Evolutionary conservation across 2,888 invertebrate genomes (phyloP), one percentile per base, ranked within the genome.

Genomic region (Eupithecia tripunctaria): DNA sequence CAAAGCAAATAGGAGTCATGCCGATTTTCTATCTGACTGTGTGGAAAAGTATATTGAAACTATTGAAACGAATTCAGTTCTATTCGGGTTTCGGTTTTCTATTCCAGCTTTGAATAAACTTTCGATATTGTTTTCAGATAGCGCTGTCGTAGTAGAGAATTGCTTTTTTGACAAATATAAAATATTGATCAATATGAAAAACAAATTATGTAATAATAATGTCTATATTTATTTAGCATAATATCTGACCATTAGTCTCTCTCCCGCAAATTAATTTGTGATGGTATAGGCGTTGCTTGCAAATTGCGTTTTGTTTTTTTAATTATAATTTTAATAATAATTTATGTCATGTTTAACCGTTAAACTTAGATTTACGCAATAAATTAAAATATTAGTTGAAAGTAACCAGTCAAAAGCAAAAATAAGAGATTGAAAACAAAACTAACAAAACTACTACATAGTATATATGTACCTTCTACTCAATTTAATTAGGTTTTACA

Each of bases 81-180:
- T 64, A 56, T 70, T 41, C 56, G 64, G 51, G 56, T 70, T 70
- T 65, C 56, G 64, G 64, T 56, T 70, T 70, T 70, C 70, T 70
- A 70, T 70, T 70, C 51, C 64, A 70, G 70, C 64, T 70, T 65
- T 70, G 70, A 70, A 70, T 70, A 70, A 56, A 70, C 62, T 70
- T 70, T 70, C 21, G 70, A 36, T 64, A 70, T 70, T 51, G 70
- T 64, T 56, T 67, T 64, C 51, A 65, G 64, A 69, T 69, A 69
- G 51, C 51, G 36, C 36, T 62, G 29, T 2, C 60, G 29, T 29
- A 27, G 21, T 18, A 15, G 29, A 2, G 62, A 10, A 63, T 36
- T 63, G 36, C 56, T 25, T 25, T 56, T 56, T 56, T 25, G n/a
- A 25, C 14, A 41, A 15, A 41, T 41, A 14, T 3, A 0, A 7